Evolutionary conservation across 2,113 vertebrate species (phyloP).

Genomic region (Vanacampus margaritifer): DNA sequence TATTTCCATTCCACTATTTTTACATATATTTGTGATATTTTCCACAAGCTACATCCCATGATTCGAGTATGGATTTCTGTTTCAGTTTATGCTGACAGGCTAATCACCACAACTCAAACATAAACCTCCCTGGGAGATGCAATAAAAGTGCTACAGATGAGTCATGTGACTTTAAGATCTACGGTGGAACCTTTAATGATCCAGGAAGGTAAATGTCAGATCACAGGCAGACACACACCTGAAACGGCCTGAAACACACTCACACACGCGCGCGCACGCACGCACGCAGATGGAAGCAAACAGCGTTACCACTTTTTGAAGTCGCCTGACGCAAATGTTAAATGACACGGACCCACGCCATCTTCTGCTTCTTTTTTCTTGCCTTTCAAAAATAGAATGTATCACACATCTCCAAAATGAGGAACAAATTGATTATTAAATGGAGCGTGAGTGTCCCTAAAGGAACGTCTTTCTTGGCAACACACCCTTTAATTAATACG

Average conservation of each 20-base stretch:
- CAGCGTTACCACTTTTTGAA: background rate
- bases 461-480: constrained; percentile 4
- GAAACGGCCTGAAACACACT: background rate
- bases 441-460: background rate
- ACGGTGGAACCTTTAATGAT: constrained; percentile 17
- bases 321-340: constrained; percentile 7
- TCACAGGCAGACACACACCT: constrained; percentile 10
- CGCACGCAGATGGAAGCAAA: constrained; percentile 6
- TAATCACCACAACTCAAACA: background rate
- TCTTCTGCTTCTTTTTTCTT: background rate
- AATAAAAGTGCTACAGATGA: constrained; percentile 7
- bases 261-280: background rate
- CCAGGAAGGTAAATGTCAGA: constrained; percentile 33
- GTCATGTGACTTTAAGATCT: constrained; percentile 19
- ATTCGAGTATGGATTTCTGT: background rate
- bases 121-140: background rate
- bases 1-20: too few relatives aligned
- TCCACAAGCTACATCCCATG: background rate
- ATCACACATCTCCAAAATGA: background rate
- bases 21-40: too few relatives aligned
- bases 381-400: background rate
- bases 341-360: constrained; percentile 6
- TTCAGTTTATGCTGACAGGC: background rate
- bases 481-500: background rate
- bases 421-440: constrained; percentile 15